Evolutionary conservation across 2,888 invertebrate genomes (phyloP).

Genomic region (Tanypteryx hageni): DNA sequence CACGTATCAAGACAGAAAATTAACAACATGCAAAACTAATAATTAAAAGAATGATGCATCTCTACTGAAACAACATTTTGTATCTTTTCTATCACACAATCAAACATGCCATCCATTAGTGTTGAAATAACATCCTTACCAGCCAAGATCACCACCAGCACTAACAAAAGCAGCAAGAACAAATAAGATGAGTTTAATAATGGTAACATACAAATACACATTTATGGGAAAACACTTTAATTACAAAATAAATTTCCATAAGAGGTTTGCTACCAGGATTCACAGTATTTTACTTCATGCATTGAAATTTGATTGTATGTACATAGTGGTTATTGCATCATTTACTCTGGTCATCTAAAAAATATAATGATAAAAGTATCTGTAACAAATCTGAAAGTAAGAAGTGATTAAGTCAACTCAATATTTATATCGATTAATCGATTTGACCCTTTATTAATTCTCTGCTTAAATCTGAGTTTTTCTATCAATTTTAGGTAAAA

Average conservation of each 20-base stretch:
- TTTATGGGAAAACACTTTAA: background rate
- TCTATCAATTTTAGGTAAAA: too few relatives aligned
- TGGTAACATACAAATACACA: background rate
- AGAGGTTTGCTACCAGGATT: background rate
- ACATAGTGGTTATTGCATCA: too few relatives aligned
- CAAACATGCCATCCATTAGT: constrained; percentile 49
- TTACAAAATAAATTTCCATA: background rate
- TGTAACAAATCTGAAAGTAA: too few relatives aligned
- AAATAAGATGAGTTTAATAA: constrained; percentile 48
- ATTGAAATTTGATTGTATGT: too few relatives aligned
- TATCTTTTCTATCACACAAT: background rate
- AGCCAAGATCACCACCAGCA: constrained; percentile 66
- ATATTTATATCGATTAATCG: too few relatives aligned
- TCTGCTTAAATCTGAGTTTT: too few relatives aligned
- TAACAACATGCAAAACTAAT: background rate
- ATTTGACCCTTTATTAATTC: too few relatives aligned
- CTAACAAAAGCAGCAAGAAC: constrained; percentile 59
- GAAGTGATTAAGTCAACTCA: too few relatives aligned
- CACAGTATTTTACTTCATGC: too few relatives aligned
- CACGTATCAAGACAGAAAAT: background rate
- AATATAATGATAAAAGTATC: too few relatives aligned
- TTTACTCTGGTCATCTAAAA: too few relatives aligned
- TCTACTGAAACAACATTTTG: background rate
- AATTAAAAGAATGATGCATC: background rate
- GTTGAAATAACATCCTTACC: constrained; percentile 63